Evolutionary conservation across 2,113 vertebrate species (phyloP), one percentile per base, ranked within the genome.

Genomic region (Catagonus wagneri): DNA sequence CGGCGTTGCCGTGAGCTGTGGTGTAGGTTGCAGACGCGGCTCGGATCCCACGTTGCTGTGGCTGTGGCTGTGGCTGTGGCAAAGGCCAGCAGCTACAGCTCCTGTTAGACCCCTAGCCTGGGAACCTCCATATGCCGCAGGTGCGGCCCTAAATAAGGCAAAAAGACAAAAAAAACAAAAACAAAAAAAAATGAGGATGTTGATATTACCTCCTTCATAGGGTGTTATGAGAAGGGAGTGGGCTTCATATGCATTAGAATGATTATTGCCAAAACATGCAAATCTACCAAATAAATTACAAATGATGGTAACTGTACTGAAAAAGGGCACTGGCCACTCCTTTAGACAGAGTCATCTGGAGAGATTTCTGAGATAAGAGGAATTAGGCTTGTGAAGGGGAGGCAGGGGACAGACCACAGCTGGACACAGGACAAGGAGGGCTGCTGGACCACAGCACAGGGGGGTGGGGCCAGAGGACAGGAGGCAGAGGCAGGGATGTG

Each of bases 251-350:
- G 63, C 60, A 69, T 34, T 69, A 56, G 75, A 50, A 61, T 78
- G 89, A 89, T 34, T 74, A 94, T 52, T 88, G 36, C 90, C 34
- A 89, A 69, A 90, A 80, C 23, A 81, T 11, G 3, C 56, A 75
- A 71, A 50, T 23, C n/a, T 20, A 50, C 22, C 44, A 84, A 84
- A 79, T 60, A 91, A 80, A 89, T 2, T 32, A 1, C 52, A 95
- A 54, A 71, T 32, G 27, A 83, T 11, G 17, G 7, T 50, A 74
- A 36, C 36, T 0, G 0, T 66, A 71, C 50, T 19, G 9, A 27
- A 44, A 61, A 83, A 23, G 3, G 39, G 65, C 54, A 29, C 6
- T 29, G 54, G 44, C 39, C 22, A 87, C 34, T 25, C 25, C 52
- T 61, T 81, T 78, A 54, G 32, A 60, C 2, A 36, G 32, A 19